Base-by-base conservation (phyloP, 2,888 invertebrate species). In the Aphelenchoides bicaudatus region DNA sequence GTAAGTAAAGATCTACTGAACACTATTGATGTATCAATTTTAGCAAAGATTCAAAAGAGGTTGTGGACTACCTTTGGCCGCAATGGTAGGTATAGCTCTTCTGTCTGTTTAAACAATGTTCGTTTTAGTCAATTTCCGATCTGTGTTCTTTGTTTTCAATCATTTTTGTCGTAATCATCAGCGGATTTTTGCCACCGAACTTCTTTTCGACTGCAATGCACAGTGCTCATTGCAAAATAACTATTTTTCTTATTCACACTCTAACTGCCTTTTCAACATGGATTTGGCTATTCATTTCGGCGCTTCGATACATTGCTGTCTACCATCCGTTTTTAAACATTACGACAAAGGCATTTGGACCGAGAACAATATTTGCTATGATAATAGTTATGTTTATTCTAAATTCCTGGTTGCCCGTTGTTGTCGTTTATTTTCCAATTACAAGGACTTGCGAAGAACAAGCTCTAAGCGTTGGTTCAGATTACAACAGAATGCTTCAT, bases 211-310 rank as follows among this genome's bases (percentile, higher is more conserved):
- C 43, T 4, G 23, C 27, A 16, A 51, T 37, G 3, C 55, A 49
- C 29, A 50, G 54, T 10, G 16, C 55, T 2, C 63, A 63, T 25
- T 63, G 63, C 63, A 63, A 63, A 43, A 58, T 64, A 10, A 37
- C 16, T 1, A 38, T 30, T 34, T 65, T 47, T 43, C 49, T 63
- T 3, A 63, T 63, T 16, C 64, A 63, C 48, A 63, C 64, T 10
- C 52, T 63, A 56, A 63, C 64, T 23, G 59, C 56, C 19, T 62
- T 63, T 31, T 57, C 58, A 39, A 63, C 65, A 1, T 63, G 64
- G 64, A 65, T 64, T 51, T 63, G 64, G 64, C 53, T 63, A 39
- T 63, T 65, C 34, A 53, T 63, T 25, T 63, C 64, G 21, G 63
- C 64, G 13, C 31, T 65, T 8, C 55, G 64, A 13, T 63, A 63